Evolutionary conservation across 2,888 invertebrate genomes (phyloP), one percentile per base, ranked within the genome.

Genomic region (Hyles lineata): DNA sequence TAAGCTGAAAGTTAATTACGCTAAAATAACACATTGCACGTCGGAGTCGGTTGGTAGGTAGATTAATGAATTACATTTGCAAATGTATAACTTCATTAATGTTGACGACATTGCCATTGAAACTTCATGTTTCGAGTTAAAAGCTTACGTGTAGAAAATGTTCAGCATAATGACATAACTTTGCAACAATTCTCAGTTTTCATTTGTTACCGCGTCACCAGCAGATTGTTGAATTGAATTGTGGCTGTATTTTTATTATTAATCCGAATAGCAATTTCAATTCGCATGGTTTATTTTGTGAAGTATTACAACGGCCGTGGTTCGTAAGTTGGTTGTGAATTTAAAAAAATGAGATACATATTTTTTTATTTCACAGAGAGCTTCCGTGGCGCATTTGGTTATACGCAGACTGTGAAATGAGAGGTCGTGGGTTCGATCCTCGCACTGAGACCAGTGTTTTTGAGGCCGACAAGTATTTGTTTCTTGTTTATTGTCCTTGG

Each of bases 141-240:
- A 6, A 60, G 60, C 59, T 72, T 32, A 60, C 23, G 59, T 60
- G 52, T 67, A 67, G 43, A 67, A 67, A 67, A 67, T 67, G 50
- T 67, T 67, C 29, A 29, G 7, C 29, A 3, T 77, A 75, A 69
- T 74, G 72, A 50, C 71, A 73, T 72, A 73, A 75, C 74, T 50
- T 73, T 70, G 73, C 77, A 74, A 72, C 78, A 75, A 74, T 72
- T 71, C 71, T 23, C 73, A 50, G 21, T 43, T 63, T 59, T 55
- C 23, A 58, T 52, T 60, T 73, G 23, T 21, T 43, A 9, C 6
- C 17, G 43, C 43, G 67, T 67, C 50, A 50, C 23, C 6, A 17
- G 17, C 67, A 67, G 67, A 67, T 21, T 23, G 67, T 15, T 3
- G 43, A 11, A 55, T 15, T 3, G 43, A 11, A 55, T n/a, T 43